A percentile compares a stretch with the other conserved stretches of the same genome.
Evolutionary conservation across 1,140 invertebrate genomes (phyloP).

Genomic region (Paralvinella palmiformis): DNA sequence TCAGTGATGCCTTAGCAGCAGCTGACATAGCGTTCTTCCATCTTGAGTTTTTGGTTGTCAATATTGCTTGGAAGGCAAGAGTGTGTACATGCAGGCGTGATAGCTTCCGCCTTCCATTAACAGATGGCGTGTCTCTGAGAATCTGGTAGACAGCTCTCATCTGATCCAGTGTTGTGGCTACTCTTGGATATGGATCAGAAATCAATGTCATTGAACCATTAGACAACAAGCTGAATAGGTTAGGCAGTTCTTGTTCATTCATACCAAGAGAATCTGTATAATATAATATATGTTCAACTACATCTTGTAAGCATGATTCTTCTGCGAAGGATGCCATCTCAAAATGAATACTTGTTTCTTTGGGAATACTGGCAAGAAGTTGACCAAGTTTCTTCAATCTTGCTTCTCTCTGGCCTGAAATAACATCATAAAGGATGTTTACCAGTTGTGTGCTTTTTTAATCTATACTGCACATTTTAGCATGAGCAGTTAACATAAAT

Average conservation of each 20-base stretch:
- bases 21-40: constrained; percentile 73
- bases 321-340: constrained; percentile 84
- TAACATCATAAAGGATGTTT: no score
- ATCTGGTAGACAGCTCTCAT: constrained; percentile 64
- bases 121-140: constrained; percentile 37
- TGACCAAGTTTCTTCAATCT: constrained; percentile 63
- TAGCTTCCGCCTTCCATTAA: constrained; percentile 52
- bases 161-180: constrained; percentile 74
- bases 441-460: no score
- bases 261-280: constrained; percentile 80
- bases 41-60: constrained; percentile 61
- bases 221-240: constrained; percentile 64
- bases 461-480: no score
- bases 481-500: no score
- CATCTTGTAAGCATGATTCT: constrained; percentile 60
- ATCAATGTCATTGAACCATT: constrained; percentile 69
- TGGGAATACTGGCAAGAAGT: constrained; percentile 60
- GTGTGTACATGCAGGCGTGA: constrained; percentile 81
- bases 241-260: constrained; percentile 82
- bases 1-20: constrained; percentile 76
- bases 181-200: constrained; percentile 70
- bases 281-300: constrained; percentile 65
- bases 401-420: constrained; percentile 57
- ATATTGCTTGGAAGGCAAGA: constrained; percentile 77
- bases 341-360: constrained; percentile 68